Conservation (phyloP, 2,113 vertebrate species). For the Dasyornis broadbenti region DNA sequence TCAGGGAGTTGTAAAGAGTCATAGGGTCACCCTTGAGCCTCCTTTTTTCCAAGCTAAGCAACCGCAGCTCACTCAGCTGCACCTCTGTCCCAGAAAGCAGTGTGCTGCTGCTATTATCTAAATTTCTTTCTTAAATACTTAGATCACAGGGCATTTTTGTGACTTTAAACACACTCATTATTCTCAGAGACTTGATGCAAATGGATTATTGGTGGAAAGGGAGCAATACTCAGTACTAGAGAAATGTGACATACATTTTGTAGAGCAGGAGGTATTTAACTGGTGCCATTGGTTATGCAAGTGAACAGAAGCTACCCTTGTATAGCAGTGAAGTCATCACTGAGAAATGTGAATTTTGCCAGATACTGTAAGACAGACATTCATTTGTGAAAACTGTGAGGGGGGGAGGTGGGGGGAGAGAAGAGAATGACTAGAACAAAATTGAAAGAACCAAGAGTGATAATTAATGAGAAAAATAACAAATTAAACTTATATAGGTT, state of each 20-base stretch:
- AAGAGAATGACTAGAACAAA: not conserved
- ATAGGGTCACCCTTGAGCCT: not conserved
- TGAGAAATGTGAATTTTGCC: not conserved
- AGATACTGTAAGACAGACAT: not conserved
- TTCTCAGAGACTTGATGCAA: not conserved
- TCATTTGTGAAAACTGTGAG: not conserved
- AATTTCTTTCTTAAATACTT: not conserved
- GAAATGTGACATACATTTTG: not conserved
- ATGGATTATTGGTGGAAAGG: not conserved
- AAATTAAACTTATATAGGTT: not conserved
- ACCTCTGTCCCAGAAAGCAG: not conserved
- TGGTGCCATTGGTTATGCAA: not conserved
- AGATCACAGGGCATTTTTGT: not conserved
- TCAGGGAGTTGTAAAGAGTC: not conserved
- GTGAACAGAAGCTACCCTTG: not conserved
- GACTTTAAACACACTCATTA: not conserved
- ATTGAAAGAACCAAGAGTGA: not conserved
- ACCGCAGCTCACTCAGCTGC: accelerated
- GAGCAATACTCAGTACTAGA: not conserved
- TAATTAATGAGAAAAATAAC: not conserved
- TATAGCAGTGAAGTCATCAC: not conserved
- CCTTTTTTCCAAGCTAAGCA: not conserved
- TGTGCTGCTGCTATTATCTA: not conserved
- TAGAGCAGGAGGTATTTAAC: not conserved
- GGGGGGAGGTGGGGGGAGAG: accelerated